Evolutionary conservation across 2,113 vertebrate genomes (phyloP).

Genomic region (Spermophilus dauricus): DNA sequence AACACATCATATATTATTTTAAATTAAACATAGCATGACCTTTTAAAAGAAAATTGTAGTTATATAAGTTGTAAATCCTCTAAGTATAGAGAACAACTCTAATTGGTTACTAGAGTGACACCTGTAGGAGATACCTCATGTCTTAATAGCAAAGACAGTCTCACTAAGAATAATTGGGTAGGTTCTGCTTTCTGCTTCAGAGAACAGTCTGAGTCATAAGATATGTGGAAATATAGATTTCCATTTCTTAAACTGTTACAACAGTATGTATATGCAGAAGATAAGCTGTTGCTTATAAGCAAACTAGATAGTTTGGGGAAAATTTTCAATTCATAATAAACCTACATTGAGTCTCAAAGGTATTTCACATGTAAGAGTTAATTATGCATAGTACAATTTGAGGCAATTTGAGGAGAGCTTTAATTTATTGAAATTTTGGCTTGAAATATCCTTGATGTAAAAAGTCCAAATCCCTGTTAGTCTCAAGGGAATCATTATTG

Average conservation of each 20-base stretch:
- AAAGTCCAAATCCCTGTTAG: not conserved
- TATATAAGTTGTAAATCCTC: slow-evolving; percentile 22
- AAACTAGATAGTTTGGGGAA: slow-evolving; percentile 40
- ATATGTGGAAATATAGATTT: slow-evolving; percentile 43
- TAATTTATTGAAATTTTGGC: slow-evolving; percentile 56
- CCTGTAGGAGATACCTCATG: not conserved
- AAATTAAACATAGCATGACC: not conserved
- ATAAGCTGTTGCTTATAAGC: slow-evolving; percentile 35
- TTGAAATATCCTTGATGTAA: slow-evolving; percentile 14
- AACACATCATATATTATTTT: slow-evolving; percentile 35
- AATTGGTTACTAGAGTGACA: not conserved
- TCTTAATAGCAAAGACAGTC: not conserved
- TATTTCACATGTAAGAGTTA: slow-evolving; percentile 39
- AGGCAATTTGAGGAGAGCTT: not conserved
- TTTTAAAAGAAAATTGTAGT: slow-evolving; percentile 20
- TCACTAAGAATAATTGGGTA: not conserved
- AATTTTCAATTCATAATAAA: slow-evolving; percentile 7
- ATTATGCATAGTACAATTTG: slow-evolving; percentile 50
- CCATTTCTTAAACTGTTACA: not conserved
- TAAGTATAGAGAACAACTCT: not conserved
- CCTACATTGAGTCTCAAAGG: slow-evolving; percentile 8
- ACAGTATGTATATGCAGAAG: not conserved
- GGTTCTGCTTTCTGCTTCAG: slow-evolving; percentile 21
- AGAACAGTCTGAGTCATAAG: slow-evolving; percentile 17
- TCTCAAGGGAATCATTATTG: not conserved